Conservation (phyloP, 2,113 vertebrate species). For the Columba livia region DNA sequence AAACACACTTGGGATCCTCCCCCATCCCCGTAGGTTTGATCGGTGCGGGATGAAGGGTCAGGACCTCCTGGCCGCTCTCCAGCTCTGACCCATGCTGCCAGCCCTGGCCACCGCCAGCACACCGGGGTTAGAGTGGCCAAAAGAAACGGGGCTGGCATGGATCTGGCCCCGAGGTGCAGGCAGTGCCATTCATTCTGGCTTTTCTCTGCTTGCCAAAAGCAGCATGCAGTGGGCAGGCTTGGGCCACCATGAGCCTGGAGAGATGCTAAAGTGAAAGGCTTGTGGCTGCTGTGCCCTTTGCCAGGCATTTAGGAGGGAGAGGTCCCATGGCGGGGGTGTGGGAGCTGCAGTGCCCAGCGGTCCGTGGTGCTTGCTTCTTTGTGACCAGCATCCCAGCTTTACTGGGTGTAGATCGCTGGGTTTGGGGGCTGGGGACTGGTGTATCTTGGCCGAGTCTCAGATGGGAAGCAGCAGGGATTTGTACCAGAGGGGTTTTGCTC, state of each 20-base stretch:
- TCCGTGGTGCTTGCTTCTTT: accelerated
- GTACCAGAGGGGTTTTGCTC: not conserved
- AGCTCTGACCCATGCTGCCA: not conserved
- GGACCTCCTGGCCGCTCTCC: not conserved
- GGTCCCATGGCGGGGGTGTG: accelerated
- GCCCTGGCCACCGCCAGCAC: not conserved
- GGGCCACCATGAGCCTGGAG: not conserved
- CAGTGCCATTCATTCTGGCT: not conserved
- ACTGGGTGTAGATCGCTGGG: accelerated
- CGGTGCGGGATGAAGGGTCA: not conserved
- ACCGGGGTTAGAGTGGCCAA: not conserved
- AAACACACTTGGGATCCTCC: not conserved
- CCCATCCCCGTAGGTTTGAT: not conserved
- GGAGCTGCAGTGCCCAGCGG: not conserved
- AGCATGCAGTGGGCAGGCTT: not conserved
- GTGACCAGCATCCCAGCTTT: not conserved
- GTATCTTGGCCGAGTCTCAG: accelerated
- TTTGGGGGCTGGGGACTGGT: not conserved
- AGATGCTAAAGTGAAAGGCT: not conserved
- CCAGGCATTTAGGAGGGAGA: not conserved
- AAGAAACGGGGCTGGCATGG: not conserved
- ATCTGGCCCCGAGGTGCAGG: not conserved
- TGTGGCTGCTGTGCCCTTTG: not conserved
- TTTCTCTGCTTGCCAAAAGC: not conserved
- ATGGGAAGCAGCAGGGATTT: not conserved